phyloP scores from a whole-genome alignment of 2,888 invertebrate species.

The Sminthurinus aureus region DNA sequence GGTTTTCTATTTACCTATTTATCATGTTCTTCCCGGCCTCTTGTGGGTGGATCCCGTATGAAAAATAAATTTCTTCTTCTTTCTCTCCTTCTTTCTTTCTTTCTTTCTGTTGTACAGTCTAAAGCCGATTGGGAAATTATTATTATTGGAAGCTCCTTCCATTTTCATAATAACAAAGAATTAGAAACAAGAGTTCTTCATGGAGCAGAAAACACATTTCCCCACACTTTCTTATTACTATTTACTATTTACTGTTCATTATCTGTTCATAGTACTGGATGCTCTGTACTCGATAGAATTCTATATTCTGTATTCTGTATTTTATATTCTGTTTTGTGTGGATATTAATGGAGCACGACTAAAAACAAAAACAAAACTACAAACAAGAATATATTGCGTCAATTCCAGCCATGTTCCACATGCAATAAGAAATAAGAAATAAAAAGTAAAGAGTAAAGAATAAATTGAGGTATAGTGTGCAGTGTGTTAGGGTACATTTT shows the following conservation, averaged over 20 bases:
- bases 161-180: constrained; percentile 1
- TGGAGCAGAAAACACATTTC: background rate
- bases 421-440: no score
- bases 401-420: no score
- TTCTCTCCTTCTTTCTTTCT: constrained; percentile 16
- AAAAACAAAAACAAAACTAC: background rate
- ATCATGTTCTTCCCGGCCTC: constrained; percentile 58
- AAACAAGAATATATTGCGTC: no score
- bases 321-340: no score
- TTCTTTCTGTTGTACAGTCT: background rate
- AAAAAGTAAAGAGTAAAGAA: no score
- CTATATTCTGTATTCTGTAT: no score
- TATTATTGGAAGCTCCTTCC: constrained; percentile 29
- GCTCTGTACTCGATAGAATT: no score
- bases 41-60: constrained; percentile 40
- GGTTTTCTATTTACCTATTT: constrained; percentile 59
- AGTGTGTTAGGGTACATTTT: background rate
- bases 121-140: constrained; percentile 29
- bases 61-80: constrained; percentile 36
- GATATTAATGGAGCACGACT: background rate
- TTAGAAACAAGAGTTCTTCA: background rate
- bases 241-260: no score
- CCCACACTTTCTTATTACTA: constrained; percentile 5
- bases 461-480: background rate
- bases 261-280: no score